Base-by-base conservation (phyloP, 2,797 vertebrate species). In the Cephalopachus bancanus region DNA sequence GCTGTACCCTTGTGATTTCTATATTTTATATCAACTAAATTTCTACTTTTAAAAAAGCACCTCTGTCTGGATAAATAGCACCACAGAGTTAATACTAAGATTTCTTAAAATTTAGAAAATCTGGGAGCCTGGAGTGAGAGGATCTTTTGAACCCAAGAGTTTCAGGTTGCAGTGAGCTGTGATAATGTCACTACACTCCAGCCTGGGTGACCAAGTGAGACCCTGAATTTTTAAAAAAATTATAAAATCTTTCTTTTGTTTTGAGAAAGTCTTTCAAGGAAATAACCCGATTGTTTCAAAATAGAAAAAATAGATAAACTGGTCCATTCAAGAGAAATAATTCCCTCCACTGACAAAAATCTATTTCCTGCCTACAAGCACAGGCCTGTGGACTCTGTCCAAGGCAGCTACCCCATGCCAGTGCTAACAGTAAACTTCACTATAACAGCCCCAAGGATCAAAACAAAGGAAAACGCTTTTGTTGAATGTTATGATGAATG, bases 281-380 rank as follows among this genome's bases (percentile, higher is more conserved):
- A 78, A 93, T 57, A 92, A 81, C 22, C n/a, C 57, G 65, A 67
- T 30, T 95, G 37, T 95, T 96, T 96, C 78, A 78, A 91, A 93
- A 89, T 7, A 74, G 57, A 81, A 96, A 94, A 89, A 85, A 88
- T 0, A 91, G 90, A 96, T 37, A 85, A 74, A 92, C 24, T 83
- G 89, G 91, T 49, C 86, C 64, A 89, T 86, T 91, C 49, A 89
- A 85, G 59, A 97, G 81, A 89, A 95, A 79, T 72, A 83, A 95
- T 93, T 96, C 93, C 55, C 28, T 95, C 86, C 30, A 37, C 74
- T 92, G 89, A 96, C 91, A 96, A 87, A 87, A 96, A 91, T 91
- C 67, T 92, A 65, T 80, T 92, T 72, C 60, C 64, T 94, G 89
- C 37, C 83, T 74, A 91, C 44, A 84, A 83, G 37, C 44, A 64